These are phyloP conservation scores for Pinctada fucata DNA, from an alignment of 2,888 invertebrate species.

Conservation along the genomic window DNA sequence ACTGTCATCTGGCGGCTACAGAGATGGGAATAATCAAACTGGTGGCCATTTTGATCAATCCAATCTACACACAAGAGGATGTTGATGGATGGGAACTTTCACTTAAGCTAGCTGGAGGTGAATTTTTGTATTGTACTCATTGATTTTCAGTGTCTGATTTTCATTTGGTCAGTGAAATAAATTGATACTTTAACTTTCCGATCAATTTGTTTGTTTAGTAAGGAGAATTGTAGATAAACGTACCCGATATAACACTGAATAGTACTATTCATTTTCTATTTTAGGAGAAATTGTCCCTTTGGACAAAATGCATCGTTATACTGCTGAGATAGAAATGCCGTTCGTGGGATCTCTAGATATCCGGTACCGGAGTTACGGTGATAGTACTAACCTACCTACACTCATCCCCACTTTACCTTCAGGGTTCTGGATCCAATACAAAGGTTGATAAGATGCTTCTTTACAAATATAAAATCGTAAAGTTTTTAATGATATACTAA, in stretches of 20 bases:
- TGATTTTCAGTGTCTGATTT: neutral
- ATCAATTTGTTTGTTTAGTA: too few relatives aligned
- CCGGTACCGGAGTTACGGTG: slow-evolving; percentile 20
- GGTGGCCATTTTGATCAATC: slow-evolving; percentile 27
- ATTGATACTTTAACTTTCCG: too few relatives aligned
- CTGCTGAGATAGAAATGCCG: slow-evolving; percentile 13
- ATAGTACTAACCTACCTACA: slow-evolving; percentile 6
- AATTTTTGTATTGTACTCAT: neutral
- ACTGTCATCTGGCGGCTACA: slow-evolving; percentile 9
- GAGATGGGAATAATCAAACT: slow-evolving; percentile 18
- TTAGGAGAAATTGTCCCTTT: slow-evolving; percentile 17
- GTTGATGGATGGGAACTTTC: slow-evolving; percentile 16
- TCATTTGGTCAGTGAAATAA: too few relatives aligned
- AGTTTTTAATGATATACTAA: neutral
- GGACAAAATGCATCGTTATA: slow-evolving; percentile 3
- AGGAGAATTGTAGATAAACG: too few relatives aligned
- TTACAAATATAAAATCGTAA: too few relatives aligned
- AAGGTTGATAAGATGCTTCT: neutral
- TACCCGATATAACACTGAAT: neutral
- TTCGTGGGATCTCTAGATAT: neutral
- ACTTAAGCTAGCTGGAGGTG: slow-evolving; percentile 7
- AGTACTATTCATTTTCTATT: neutral
- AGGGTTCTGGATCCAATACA: slow-evolving; percentile 29
- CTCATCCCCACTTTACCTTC: slow-evolving; percentile 9
- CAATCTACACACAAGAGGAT: slow-evolving; percentile 10